A percentile compares a stretch with the other conserved stretches of the same genome.
Conservation (phyloP, 2,113 vertebrate species). For the Pteropus alecto region DNA sequence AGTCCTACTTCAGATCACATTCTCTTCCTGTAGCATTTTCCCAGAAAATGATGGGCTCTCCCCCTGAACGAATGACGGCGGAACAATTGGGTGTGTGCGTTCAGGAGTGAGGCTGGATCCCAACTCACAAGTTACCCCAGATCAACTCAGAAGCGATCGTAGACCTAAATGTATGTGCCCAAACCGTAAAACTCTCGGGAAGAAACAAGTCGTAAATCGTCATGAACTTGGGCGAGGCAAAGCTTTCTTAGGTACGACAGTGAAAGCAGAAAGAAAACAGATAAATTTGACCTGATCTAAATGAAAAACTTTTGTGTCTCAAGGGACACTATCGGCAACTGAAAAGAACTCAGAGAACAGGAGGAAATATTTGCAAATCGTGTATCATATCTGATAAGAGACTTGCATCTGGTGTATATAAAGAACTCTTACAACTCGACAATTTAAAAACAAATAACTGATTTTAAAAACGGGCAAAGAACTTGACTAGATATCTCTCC, state of each 20-base stretch:
- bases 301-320: neutral
- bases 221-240: neutral
- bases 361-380: neutral
- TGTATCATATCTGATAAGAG: neutral
- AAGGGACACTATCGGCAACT: neutral
- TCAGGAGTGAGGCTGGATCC: fast-evolving
- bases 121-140: neutral
- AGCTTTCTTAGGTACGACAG: neutral
- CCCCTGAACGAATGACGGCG: too few species aligned
- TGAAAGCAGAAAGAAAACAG: neutral
- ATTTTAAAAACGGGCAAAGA: neutral
- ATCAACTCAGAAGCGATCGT: neutral
- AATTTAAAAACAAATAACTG: neutral
- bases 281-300: too few species aligned
- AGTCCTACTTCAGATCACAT: neutral
- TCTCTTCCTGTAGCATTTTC: neutral
- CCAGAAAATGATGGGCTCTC: neutral
- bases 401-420: neutral
- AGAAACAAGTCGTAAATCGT: neutral
- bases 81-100: neutral
- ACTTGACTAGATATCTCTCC: neutral
- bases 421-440: neutral
- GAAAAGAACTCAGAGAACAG: neutral
- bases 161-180: neutral
- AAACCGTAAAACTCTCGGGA: neutral